phyloP scores from a whole-genome alignment of 2,888 invertebrate species.

The Coenonympha glycerion region DNA sequence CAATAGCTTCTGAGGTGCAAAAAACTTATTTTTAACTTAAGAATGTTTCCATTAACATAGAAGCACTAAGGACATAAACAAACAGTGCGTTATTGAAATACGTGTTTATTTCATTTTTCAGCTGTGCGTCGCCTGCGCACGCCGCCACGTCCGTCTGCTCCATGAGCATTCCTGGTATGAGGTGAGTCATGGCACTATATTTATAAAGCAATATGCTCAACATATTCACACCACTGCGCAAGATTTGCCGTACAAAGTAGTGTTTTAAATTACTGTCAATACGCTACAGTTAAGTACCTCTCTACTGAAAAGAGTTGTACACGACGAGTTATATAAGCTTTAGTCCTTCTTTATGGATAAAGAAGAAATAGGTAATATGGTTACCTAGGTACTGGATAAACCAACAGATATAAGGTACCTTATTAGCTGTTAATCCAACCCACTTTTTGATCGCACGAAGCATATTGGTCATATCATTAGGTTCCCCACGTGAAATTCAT shows the following conservation, averaged over 20 bases:
- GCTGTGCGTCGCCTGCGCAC: constrained; percentile 52
- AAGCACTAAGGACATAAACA: constrained; percentile 21
- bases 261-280: neutral
- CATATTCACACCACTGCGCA: constrained; percentile 3
- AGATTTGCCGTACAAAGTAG: constrained; percentile 11
- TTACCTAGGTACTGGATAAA: too few relatives aligned
- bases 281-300: neutral
- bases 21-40: neutral
- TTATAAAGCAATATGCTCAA: constrained; percentile 32
- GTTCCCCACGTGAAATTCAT: too few relatives aligned
- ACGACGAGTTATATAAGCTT: too few relatives aligned
- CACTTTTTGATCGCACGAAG: too few relatives aligned
- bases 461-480: too few relatives aligned
- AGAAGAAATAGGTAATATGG: too few relatives aligned
- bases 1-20: too few relatives aligned
- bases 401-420: too few relatives aligned
- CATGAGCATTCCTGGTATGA: constrained; percentile 65
- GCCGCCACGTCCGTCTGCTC: constrained; percentile 46
- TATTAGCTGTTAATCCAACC: too few relatives aligned
- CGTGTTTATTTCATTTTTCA: constrained; percentile 50
- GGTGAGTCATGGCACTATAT: constrained; percentile 61
- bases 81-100: constrained; percentile 29
- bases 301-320: too few relatives aligned
- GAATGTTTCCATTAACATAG: constrained; percentile 17
- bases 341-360: too few relatives aligned